phyloP scores from a whole-genome alignment of 2,797 vertebrate species.

The Champsocephalus gunnari region DNA sequence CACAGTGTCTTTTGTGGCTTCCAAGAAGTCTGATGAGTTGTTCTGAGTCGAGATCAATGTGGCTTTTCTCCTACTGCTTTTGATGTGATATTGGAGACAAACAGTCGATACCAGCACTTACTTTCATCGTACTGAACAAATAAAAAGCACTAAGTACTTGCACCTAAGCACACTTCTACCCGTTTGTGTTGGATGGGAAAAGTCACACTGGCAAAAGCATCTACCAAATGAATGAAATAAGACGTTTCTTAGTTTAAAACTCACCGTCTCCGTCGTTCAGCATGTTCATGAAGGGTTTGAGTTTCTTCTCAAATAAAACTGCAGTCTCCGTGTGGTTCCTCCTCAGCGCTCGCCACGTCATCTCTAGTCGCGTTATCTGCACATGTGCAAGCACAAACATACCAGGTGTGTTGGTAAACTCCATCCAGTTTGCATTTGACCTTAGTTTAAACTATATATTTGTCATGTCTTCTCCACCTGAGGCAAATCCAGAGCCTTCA shows the following conservation, averaged over 20 bases:
- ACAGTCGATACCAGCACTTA: not conserved
- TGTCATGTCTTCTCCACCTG: conserved; percentile 81
- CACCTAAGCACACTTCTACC: too few relatives aligned
- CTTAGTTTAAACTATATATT: not conserved
- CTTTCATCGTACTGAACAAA: not conserved
- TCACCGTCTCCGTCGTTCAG: conserved; percentile 88
- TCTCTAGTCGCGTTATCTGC: conserved; percentile 88
- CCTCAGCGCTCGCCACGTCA: conserved; percentile 88
- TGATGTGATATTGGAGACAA: not conserved
- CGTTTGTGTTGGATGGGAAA: not conserved
- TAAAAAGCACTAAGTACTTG: not conserved
- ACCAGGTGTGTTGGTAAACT: not conserved
- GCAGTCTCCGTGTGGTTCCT: conserved; percentile 88
- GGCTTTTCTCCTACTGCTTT: not conserved
- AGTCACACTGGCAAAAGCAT: not conserved
- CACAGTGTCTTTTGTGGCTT: not conserved
- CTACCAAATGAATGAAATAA: not conserved
- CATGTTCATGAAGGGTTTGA: conserved; percentile 88
- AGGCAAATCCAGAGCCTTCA: conserved; percentile 91
- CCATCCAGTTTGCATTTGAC: not conserved
- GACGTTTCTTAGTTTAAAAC: not conserved
- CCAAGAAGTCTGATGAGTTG: not conserved
- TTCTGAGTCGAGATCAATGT: not conserved
- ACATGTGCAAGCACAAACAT: conserved; percentile 12
- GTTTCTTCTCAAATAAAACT: conserved; percentile 88